These are phyloP conservation scores for Drosophila suzukii DNA, from an alignment of 1,140 invertebrate genomes.

Conservation along the genomic window DNA sequence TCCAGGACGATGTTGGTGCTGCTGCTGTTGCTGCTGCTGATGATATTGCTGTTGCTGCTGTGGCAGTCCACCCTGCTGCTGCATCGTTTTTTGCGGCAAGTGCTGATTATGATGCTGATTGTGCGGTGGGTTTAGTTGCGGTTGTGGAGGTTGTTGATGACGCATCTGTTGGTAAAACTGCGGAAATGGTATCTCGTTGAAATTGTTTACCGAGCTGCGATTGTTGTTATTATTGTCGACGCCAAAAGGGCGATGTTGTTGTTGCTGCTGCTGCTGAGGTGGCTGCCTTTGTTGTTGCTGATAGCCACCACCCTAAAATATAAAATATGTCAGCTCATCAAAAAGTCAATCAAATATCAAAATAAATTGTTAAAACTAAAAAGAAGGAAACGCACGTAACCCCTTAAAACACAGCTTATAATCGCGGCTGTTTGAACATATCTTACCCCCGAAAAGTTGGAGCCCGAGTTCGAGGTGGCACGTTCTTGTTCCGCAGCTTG, in stretches of 20 bases:
- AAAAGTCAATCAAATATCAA: too few relatives aligned
- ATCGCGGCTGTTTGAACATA: not conserved
- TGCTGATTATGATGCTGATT: not conserved
- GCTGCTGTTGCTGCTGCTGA: not conserved
- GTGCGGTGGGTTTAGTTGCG: slow-evolving; percentile 1
- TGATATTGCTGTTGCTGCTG: not conserved
- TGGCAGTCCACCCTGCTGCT: not conserved
- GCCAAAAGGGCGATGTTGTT: not conserved
- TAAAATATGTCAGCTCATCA: not conserved
- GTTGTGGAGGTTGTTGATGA: not conserved
- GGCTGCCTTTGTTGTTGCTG: slow-evolving; percentile 8
- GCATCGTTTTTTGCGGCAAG: not conserved
- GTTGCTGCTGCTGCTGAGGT: slow-evolving; percentile 2
- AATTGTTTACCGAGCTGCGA: not conserved
- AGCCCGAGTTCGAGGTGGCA: not conserved
- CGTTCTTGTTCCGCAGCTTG: slow-evolving; percentile 2
- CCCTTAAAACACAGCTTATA: not conserved
- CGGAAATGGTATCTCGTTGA: slow-evolving; percentile 7
- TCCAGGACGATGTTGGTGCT: slow-evolving; percentile 8
- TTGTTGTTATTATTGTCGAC: slow-evolving; percentile 6
- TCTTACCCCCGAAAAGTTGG: slow-evolving; percentile 4
- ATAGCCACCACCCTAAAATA: not conserved
- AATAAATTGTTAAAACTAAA: too few relatives aligned
- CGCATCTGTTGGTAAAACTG: slow-evolving; percentile 19
- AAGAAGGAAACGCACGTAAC: not conserved